phyloP scores from a whole-genome alignment of 2,113 vertebrate genomes.

The Talpa occidentalis region DNA sequence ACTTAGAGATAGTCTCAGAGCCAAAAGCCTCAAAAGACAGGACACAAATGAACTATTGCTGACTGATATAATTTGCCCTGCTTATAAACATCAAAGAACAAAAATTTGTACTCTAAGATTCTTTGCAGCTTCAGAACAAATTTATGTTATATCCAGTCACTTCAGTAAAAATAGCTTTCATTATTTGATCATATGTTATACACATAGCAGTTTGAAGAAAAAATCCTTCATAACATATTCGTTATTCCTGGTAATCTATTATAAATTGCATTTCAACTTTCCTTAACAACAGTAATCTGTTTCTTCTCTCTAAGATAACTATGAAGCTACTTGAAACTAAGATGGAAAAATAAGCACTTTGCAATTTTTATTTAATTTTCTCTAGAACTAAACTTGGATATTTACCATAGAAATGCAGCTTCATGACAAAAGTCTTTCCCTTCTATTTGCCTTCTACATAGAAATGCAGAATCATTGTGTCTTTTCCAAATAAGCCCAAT shows the following conservation, averaged over 20 bases:
- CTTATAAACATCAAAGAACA: neutral
- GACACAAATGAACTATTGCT: neutral
- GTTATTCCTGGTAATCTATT: neutral
- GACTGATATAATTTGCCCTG: neutral
- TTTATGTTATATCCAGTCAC: neutral
- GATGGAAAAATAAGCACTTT: neutral
- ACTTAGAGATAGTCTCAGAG: neutral
- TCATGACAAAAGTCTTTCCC: neutral
- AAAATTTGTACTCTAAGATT: neutral
- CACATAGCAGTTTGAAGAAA: constrained; percentile 16
- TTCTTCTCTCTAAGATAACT: constrained; percentile 23
- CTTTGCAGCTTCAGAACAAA: neutral
- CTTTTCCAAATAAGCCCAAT: neutral
- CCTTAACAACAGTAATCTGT: neutral
- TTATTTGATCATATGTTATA: neutral
- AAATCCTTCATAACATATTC: neutral
- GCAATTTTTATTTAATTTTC: neutral
- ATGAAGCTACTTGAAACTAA: constrained; percentile 16
- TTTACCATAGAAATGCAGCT: neutral
- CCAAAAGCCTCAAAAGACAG: neutral
- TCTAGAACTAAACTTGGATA: constrained; percentile 21
- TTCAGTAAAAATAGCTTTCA: neutral
- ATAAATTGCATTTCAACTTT: neutral
- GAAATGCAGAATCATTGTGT: neutral
- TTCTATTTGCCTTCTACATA: neutral